These are phyloP conservation scores for Serinus canaria DNA, from an alignment of 2,113 vertebrate genomes.

Conservation along the genomic window DNA sequence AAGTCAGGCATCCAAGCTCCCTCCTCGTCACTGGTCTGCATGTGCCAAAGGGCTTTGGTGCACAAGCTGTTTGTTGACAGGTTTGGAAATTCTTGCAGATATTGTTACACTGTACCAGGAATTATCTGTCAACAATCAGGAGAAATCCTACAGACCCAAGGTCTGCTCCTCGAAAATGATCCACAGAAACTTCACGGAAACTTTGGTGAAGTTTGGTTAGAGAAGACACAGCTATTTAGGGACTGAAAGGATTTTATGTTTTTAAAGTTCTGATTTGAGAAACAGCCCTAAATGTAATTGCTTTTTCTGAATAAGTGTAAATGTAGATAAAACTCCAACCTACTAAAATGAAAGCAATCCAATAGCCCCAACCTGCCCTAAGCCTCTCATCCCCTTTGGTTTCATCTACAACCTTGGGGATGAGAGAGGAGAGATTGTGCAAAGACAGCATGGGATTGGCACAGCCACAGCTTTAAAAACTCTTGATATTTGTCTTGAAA, in stretches of 20 bases:
- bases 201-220: background rate
- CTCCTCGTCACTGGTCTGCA: background rate
- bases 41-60: constrained; percentile 26
- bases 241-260: background rate
- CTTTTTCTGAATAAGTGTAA: background rate
- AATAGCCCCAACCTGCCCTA: background rate
- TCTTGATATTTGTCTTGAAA: background rate
- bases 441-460: background rate
- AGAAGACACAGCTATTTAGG: background rate
- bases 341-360: background rate
- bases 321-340: background rate
- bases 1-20: background rate
- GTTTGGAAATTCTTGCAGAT: constrained; percentile 60
- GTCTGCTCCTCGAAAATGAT: background rate
- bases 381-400: background rate
- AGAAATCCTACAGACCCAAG: constrained; percentile 26
- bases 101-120: constrained; percentile 59
- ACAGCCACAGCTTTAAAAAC: background rate
- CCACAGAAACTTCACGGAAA: background rate
- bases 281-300: background rate
- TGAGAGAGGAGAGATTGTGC: background rate
- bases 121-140: constrained; percentile 50
- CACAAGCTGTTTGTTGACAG: constrained; percentile 51
- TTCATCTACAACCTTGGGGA: background rate
- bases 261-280: background rate